Evolutionary conservation across 2,888 invertebrate genomes (phyloP).

Genomic region (Acrocyrtus sp.): DNA sequence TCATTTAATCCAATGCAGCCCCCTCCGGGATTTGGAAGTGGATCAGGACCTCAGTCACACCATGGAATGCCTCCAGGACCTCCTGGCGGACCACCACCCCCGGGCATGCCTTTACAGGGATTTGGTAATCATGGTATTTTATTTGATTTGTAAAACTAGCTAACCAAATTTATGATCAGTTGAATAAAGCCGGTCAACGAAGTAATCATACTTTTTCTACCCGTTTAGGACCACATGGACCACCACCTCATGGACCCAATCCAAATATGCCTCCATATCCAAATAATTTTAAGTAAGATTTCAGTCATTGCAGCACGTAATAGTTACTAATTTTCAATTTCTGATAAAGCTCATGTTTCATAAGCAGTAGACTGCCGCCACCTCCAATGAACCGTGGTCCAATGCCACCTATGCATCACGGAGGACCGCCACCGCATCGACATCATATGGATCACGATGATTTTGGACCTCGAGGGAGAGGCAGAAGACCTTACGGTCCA

Average conservation of each 20-base stretch:
- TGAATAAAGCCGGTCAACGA: neutral
- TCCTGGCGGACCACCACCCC: slow-evolving; percentile 16
- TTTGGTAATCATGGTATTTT: slow-evolving; percentile 18
- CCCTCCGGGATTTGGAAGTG: slow-evolving; percentile 55
- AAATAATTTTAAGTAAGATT: slow-evolving; percentile 30
- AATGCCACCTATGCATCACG: slow-evolving; percentile 48
- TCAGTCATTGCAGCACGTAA: too few species aligned
- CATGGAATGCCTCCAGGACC: slow-evolving; percentile 31
- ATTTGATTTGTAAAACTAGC: neutral
- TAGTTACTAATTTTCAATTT: neutral
- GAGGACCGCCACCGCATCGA: slow-evolving; percentile 41
- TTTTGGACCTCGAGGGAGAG: slow-evolving; percentile 22
- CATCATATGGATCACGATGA: slow-evolving; percentile 41
- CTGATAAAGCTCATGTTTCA: too few species aligned
- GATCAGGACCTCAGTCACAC: slow-evolving; percentile 20
- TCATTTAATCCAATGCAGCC: slow-evolving; percentile 59
- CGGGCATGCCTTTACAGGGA: slow-evolving; percentile 40
- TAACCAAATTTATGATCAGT: neutral
- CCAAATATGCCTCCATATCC: slow-evolving; percentile 53
- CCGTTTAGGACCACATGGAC: slow-evolving; percentile 43
- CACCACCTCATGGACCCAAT: slow-evolving; percentile 45
- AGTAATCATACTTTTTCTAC: neutral
- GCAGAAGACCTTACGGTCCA: slow-evolving; percentile 32
- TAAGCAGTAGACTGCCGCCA: slow-evolving; percentile 42
- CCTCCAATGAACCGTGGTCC: slow-evolving; percentile 52